Conservation (phyloP, 2,113 vertebrate genomes). For the Oxygymnocypris stewartii region DNA sequence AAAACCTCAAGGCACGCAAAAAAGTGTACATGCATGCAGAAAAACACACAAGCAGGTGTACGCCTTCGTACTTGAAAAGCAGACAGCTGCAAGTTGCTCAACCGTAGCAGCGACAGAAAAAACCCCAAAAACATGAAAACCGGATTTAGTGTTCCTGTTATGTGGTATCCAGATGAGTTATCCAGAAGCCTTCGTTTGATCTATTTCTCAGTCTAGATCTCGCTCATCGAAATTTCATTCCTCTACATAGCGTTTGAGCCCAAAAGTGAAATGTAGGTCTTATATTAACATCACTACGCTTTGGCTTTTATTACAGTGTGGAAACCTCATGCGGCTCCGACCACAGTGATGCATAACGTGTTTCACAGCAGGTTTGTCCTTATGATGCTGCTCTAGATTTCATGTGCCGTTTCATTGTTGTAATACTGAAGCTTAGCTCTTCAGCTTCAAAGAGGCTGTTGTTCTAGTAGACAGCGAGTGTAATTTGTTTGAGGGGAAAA, state of each 20-base stretch:
- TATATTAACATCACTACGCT: conserved; percentile 18
- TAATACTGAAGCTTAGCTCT: conserved; percentile 12
- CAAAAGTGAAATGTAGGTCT: conserved; percentile 41
- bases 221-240: not conserved
- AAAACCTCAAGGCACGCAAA: not conserved
- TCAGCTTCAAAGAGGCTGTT: conserved; percentile 24
- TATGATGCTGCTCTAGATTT: conserved; percentile 32
- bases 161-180: conserved; percentile 66
- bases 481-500: conserved; percentile 18
- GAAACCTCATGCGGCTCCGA: conserved; percentile 45
- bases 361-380: conserved; percentile 41
- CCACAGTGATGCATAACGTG: conserved; percentile 50
- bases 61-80: conserved; percentile 12
- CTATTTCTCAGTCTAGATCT: conserved; percentile 34
- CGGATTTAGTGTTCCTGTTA: conserved; percentile 33
- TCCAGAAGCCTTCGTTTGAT: conserved; percentile 16
- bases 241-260: conserved; percentile 32
- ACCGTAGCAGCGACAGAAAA: not conserved
- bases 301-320: conserved; percentile 50
- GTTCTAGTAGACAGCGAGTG: not conserved
- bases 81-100: conserved; percentile 25
- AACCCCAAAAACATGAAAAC: conserved; percentile 55
- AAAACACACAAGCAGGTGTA: conserved; percentile 11
- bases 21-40: not conserved
- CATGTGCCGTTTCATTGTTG: conserved; percentile 21